Evolutionary conservation across 2,888 invertebrate species (phyloP).

Genomic region (Bombylius discolor): DNA sequence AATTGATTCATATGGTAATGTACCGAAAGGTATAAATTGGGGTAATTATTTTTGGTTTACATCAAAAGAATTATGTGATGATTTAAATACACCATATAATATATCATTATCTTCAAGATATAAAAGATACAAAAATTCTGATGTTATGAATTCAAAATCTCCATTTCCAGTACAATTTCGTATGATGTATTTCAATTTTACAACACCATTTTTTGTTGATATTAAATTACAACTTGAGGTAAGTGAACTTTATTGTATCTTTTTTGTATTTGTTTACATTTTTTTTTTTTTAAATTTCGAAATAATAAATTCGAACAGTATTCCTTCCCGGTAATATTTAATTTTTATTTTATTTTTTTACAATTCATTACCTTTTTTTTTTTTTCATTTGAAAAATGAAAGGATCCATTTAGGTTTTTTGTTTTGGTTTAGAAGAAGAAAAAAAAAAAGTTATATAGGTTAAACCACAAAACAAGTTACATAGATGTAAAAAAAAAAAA

Average conservation of each 20-base stretch:
- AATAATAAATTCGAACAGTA: too few relatives aligned
- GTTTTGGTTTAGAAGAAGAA: too few relatives aligned
- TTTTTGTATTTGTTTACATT: too few relatives aligned
- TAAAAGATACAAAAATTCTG: constrained; percentile 1
- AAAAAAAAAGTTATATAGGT: too few relatives aligned
- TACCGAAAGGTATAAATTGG: constrained; percentile 22
- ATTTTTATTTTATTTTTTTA: too few relatives aligned
- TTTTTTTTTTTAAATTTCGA: too few relatives aligned
- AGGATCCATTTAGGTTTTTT: too few relatives aligned
- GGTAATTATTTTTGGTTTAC: constrained; percentile 27
- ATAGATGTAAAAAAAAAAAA: too few relatives aligned
- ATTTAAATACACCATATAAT: constrained; percentile 21
- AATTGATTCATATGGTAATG: constrained; percentile 22
- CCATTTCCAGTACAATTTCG: constrained; percentile 21
- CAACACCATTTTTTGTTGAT: constrained; percentile 23
- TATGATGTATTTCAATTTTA: constrained; percentile 24
- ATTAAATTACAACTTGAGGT: constrained; percentile 24
- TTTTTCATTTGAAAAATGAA: too few relatives aligned
- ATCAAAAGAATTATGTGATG: constrained; percentile 21
- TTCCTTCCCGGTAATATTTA: too few relatives aligned
- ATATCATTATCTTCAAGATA: constrained; percentile 20
- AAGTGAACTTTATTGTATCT: constrained; percentile 4
- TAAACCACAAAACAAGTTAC: too few relatives aligned
- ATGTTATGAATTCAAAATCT: constrained; percentile 21
- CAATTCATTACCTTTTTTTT: too few relatives aligned